Conservation (phyloP, 2,113 vertebrate genomes). For the Cinclus cinclus region DNA sequence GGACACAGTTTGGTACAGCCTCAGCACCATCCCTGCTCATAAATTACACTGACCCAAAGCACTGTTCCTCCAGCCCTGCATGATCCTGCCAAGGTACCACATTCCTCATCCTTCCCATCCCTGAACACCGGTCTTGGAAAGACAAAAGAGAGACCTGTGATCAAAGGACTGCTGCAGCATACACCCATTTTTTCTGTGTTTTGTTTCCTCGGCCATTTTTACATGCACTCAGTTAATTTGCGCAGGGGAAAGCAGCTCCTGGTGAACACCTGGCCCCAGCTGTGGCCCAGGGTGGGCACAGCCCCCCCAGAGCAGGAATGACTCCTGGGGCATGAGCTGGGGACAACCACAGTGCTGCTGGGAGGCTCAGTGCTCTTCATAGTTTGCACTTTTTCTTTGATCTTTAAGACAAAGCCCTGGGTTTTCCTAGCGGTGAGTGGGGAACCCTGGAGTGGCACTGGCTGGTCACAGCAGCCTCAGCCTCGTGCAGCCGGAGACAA, state of each 20-base stretch:
- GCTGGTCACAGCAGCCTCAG: background rate
- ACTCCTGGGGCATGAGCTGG: background rate
- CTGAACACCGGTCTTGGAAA: background rate
- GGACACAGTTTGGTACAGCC: background rate
- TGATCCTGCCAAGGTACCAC: background rate
- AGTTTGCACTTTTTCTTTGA: background rate
- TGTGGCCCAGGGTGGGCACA: background rate
- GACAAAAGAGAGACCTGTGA: background rate
- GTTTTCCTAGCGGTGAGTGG: background rate
- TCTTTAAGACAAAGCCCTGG: background rate
- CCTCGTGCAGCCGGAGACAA: background rate
- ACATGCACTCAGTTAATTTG: accelerated
- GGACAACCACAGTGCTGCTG: background rate
- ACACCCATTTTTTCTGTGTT: background rate
- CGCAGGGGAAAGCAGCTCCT: background rate
- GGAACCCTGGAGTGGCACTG: background rate
- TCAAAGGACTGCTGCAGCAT: accelerated
- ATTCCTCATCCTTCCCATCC: background rate
- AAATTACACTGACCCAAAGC: background rate
- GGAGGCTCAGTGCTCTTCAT: background rate
- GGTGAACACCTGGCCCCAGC: background rate
- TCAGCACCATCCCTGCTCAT: background rate
- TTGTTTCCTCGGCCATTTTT: background rate
- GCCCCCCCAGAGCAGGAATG: background rate
- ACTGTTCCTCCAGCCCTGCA: background rate